These are phyloP conservation scores for Monoplex corrugatus DNA, from an alignment of 2,888 invertebrate species.

Conservation along the genomic window DNA sequence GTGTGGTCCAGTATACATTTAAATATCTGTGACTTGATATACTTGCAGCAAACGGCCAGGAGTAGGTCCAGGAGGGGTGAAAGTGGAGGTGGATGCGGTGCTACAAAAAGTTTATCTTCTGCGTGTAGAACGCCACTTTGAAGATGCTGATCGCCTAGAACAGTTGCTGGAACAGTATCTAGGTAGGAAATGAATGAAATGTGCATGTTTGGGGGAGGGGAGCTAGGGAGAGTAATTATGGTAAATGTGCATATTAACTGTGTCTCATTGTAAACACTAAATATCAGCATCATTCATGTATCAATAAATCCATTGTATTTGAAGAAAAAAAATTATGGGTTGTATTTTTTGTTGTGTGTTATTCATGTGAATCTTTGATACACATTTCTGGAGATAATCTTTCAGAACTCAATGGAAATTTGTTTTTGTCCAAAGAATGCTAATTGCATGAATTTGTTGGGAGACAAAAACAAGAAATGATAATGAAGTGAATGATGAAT, in stretches of 20 bases:
- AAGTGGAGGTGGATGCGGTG: constrained; percentile 61
- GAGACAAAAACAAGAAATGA: too few relatives aligned
- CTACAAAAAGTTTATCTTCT: constrained; percentile 64
- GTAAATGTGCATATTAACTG: too few relatives aligned
- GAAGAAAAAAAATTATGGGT: neutral
- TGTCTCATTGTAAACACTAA: too few relatives aligned
- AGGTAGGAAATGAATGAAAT: neutral
- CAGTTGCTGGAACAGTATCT: constrained; percentile 56
- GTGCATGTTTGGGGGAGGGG: neutral
- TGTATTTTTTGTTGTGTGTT: neutral
- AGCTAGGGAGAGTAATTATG: too few relatives aligned
- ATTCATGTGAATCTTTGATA: neutral
- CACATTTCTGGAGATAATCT: neutral
- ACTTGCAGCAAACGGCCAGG: constrained; percentile 21
- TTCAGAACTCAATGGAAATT: neutral
- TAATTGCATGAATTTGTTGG: too few relatives aligned
- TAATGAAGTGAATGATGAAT: constrained; percentile 45
- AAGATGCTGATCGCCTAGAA: constrained; percentile 72
- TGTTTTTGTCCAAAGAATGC: too few relatives aligned
- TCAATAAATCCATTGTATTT: too few relatives aligned
- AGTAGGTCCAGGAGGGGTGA: constrained; percentile 9
- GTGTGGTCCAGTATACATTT: neutral
- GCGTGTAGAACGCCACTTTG: constrained; percentile 64
- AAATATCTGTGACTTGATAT: neutral
- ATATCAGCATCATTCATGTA: too few relatives aligned